Evolutionary conservation across 2,113 vertebrate species (phyloP), one percentile per base, ranked within the genome.

Genomic region (Synchiropus splendidus): DNA sequence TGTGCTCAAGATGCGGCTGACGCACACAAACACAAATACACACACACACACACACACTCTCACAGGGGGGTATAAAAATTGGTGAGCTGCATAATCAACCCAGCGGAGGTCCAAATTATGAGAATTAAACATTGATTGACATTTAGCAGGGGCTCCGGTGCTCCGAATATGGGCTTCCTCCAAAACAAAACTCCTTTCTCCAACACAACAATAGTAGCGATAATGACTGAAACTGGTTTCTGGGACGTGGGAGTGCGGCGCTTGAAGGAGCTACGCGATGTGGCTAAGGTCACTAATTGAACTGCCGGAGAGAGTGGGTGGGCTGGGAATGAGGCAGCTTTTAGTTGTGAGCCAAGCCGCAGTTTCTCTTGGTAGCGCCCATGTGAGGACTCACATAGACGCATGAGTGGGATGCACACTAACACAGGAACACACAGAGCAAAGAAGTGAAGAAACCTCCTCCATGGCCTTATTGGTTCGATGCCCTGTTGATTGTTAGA

Each of bases 61-160:
- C 12, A 49, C 34, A 53, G 10, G 35, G 43, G 21, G 18, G 34
- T 4, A 4, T 10, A 31, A 17, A 43, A 40, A 41, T 43, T 54
- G 48, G 40, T 54, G 51, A 48, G 50, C 45, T 54, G 61, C 58
- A 70, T 61, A 70, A 66, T 72, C 42, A 57, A 59, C 48, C 42
- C 60, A 57, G 16, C 52, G 27, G 45, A 64, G 52, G 45, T 39
- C 54, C 8, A 58, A 36, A 58, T 43, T 1, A 54, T 52, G 58
- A 39, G 56, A 67, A 69, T 67, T 62, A 73, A 73, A 67, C 41
- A 77, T 65, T 64, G 51, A 69, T 12, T 77, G 68, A 48, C 59
- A 69, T 54, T 60, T 46, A 51, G 36, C 44, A 18, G 31, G 36
- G 52, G 35, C 10, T 52, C 14, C 14, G 14, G 10, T 36, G 51